These are phyloP conservation scores for Bathybates hornii DNA, from an alignment of 2,113 vertebrate genomes.

Conservation along the genomic window DNA sequence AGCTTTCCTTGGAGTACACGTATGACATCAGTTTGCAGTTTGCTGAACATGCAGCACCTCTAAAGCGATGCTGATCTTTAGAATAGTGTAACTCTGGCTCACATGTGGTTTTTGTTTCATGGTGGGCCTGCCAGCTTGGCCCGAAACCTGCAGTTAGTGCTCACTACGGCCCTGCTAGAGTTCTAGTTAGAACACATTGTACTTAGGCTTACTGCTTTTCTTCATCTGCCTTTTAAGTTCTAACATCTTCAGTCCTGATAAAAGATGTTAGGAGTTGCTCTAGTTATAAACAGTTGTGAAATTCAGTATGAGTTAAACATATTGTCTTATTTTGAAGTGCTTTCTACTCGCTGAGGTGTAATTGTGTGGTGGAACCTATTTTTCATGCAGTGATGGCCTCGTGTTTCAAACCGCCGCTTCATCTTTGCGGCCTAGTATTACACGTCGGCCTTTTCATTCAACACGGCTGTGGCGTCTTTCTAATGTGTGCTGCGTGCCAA, in stretches of 20 bases:
- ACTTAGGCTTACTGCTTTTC: not conserved
- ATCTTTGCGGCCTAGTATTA: not conserved
- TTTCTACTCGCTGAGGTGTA: not conserved
- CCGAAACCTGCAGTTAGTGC: constrained; percentile 4
- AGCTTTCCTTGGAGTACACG: constrained; percentile 99
- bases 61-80: not conserved
- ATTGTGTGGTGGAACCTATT: constrained; percentile 10
- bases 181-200: not conserved
- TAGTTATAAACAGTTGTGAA: not conserved
- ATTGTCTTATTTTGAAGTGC: not conserved
- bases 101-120: not conserved
- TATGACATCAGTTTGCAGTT: constrained; percentile 78
- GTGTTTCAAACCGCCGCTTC: not conserved
- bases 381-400: constrained; percentile 4
- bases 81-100: not conserved
- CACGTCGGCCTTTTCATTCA: constrained; percentile 27
- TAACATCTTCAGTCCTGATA: not conserved
- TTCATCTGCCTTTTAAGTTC: not conserved
- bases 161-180: not conserved
- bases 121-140: not conserved
- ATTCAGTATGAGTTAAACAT: not conserved
- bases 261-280: not conserved
- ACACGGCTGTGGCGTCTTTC: not conserved
- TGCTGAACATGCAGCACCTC: not conserved
- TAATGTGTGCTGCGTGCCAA: constrained; percentile 4